A percentile compares a stretch with the other conserved stretches of the same genome.
phyloP scores from a whole-genome alignment of 2,888 invertebrate genomes.

The Drosophila sordidula region DNA sequence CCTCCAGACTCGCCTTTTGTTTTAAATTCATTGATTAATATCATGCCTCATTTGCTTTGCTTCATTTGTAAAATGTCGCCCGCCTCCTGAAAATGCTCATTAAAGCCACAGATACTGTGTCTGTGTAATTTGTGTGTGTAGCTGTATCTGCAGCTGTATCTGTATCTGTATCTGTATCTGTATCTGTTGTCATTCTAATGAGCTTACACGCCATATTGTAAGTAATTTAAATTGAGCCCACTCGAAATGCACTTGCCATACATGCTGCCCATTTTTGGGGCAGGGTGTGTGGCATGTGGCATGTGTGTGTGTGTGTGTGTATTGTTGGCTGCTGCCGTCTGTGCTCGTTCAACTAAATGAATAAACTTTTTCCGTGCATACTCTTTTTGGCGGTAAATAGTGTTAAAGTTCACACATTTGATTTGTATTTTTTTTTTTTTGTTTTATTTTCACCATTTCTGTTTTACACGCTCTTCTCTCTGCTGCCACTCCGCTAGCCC shows the following conservation, averaged over 20 bases:
- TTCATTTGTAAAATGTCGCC: slow-evolving; percentile 8
- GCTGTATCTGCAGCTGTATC: slow-evolving; percentile 2
- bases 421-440: slow-evolving; percentile 58
- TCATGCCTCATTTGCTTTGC: slow-evolving; percentile 52
- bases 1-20: slow-evolving; percentile 34
- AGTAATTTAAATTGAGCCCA: slow-evolving; percentile 73
- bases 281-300: slow-evolving; percentile 7
- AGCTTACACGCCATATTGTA: slow-evolving; percentile 64
- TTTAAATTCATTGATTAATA: slow-evolving; percentile 51
- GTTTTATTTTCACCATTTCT: slow-evolving; percentile 36
- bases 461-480: slow-evolving; percentile 33
- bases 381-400: slow-evolving; percentile 79
- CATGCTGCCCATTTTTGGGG: slow-evolving; percentile 5
- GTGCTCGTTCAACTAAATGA: slow-evolving; percentile 77
- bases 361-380: slow-evolving; percentile 79
- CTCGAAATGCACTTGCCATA: slow-evolving; percentile 55
- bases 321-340: slow-evolving; percentile 60
- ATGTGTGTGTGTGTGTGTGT: slow-evolving; percentile 7
- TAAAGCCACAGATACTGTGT: slow-evolving; percentile 7
- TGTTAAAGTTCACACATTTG: slow-evolving; percentile 81
- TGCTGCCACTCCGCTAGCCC: neutral
- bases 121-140: too few species aligned
- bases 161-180: slow-evolving; percentile 23
- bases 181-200: slow-evolving; percentile 57
- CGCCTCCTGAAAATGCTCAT: slow-evolving; percentile 28